A percentile compares a stretch with the other conserved stretches of the same genome.
Evolutionary conservation across 2,888 invertebrate species (phyloP).

Genomic region (Pachycephus smyrnensis): DNA sequence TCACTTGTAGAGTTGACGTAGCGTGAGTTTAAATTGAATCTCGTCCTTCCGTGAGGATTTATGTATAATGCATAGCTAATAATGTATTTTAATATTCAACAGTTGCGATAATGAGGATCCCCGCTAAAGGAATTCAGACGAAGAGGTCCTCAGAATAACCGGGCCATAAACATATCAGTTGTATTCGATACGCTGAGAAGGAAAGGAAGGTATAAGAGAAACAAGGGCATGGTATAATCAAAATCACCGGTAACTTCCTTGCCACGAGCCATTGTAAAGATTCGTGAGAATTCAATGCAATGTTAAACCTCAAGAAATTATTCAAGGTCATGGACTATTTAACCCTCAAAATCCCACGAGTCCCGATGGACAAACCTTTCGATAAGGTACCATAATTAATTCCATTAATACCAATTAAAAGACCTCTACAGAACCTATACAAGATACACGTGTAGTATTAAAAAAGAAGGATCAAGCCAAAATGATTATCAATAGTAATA

Average conservation of each 20-base stretch:
- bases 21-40: not conserved
- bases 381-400: not conserved
- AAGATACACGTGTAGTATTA: not conserved
- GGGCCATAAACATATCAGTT: not conserved
- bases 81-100: not conserved
- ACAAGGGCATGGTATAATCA: not conserved
- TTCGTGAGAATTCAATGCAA: not conserved
- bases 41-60: not conserved
- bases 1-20: not conserved
- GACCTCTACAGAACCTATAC: not conserved
- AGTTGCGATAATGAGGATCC: not conserved
- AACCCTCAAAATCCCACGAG: not conserved
- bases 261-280: not conserved
- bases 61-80: not conserved
- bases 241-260: not conserved
- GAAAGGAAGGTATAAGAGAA: not conserved
- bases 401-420: not conserved
- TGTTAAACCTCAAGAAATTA: not conserved
- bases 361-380: not conserved
- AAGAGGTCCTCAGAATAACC: not conserved
- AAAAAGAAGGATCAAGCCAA: not conserved
- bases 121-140: not conserved
- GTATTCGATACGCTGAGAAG: not conserved
- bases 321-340: not conserved
- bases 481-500: not conserved